phyloP scores from a whole-genome alignment of 2,888 invertebrate genomes.

The Silvanus unidentatus region DNA sequence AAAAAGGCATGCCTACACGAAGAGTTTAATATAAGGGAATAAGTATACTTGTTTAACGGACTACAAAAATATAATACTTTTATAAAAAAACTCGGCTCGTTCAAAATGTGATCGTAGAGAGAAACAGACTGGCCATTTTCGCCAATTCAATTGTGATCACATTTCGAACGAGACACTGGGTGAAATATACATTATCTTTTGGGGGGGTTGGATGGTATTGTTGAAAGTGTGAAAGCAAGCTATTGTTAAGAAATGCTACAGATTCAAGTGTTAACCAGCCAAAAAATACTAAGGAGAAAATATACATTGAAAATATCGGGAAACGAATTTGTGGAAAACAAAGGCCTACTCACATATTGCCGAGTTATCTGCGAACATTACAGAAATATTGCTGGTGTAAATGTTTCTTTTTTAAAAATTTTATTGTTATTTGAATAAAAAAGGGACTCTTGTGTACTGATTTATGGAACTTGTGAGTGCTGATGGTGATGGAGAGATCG shows the following conservation, averaged over 20 bases:
- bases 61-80: too few relatives aligned
- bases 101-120: not conserved
- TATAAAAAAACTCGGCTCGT: not conserved
- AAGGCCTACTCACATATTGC: slow-evolving; percentile 46
- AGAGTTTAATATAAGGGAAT: too few relatives aligned
- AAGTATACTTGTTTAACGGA: too few relatives aligned
- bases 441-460: not conserved
- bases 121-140: too few relatives aligned
- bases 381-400: slow-evolving; percentile 34
- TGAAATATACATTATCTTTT: too few relatives aligned
- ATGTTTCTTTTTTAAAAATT: slow-evolving; percentile 19
- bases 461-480: too few relatives aligned
- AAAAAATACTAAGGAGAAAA: slow-evolving; percentile 18
- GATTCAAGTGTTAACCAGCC: slow-evolving; percentile 11
- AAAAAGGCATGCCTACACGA: too few relatives aligned
- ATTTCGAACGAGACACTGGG: not conserved
- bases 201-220: not conserved
- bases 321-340: slow-evolving; percentile 35
- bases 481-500: too few relatives aligned
- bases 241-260: slow-evolving; percentile 5
- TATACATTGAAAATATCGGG: slow-evolving; percentile 24
- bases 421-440: slow-evolving; percentile 3
- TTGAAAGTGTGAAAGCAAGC: slow-evolving; percentile 10
- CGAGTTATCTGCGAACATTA: slow-evolving; percentile 46
- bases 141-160: not conserved